Evolutionary conservation across 1,140 invertebrate species (phyloP).

Genomic region (Drosophila sulfurigaster): DNA sequence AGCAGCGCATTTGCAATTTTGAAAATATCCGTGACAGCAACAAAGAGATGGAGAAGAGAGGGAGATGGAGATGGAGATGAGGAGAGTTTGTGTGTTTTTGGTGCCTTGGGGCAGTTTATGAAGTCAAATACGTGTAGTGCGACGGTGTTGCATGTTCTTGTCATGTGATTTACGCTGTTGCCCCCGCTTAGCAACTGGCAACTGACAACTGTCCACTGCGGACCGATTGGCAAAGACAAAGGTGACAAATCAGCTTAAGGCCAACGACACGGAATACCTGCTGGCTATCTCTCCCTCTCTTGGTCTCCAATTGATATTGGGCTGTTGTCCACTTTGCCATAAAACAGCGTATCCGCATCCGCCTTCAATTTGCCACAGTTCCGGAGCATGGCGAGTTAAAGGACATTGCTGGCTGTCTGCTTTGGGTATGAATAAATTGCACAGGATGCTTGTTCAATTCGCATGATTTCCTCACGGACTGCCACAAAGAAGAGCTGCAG

Average conservation of each 20-base stretch:
- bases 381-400: constrained; percentile 51
- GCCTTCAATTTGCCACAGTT: constrained; percentile 74
- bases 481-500: constrained; percentile 41
- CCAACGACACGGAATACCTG: constrained; percentile 20
- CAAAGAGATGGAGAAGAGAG: neutral
- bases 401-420: constrained; percentile 3
- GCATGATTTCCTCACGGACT: constrained; percentile 74
- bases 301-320: constrained; percentile 2
- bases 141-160: constrained; percentile 48
- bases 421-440: constrained; percentile 65
- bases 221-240: constrained; percentile 36
- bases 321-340: constrained; percentile 11
- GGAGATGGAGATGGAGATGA: too few species aligned
- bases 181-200: constrained; percentile 16
- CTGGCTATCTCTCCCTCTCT: neutral
- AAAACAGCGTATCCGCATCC: constrained; percentile 53
- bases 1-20: constrained; percentile 15
- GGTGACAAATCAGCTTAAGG: constrained; percentile 47
- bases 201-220: constrained; percentile 15
- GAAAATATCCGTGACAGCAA: constrained; percentile 40
- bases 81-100: neutral
- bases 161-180: constrained; percentile 42
- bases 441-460: constrained; percentile 50
- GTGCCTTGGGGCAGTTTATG: constrained; percentile 33
- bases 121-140: constrained; percentile 36